Percentiles rank a stretch among this genome's conserved stretches.
Conservation (phyloP, 92 coral and sea anemone species). For the Paramuricea clavata region DNA sequence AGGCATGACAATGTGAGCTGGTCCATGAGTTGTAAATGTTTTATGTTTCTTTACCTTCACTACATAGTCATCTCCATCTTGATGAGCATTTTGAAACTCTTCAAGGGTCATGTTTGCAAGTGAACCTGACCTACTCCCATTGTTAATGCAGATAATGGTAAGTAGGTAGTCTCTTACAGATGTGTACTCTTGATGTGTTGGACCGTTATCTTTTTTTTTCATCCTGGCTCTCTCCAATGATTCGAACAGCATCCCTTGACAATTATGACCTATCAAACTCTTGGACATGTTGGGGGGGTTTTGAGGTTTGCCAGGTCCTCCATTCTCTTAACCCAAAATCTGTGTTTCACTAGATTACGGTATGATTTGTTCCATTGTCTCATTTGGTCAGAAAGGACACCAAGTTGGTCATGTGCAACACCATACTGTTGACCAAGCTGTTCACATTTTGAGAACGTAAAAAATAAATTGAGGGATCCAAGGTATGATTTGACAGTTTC, state of each 20-base stretch:
- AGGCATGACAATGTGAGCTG: constrained; percentile 30
- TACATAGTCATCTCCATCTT: constrained; percentile 30
- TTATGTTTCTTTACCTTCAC: constrained; percentile 20
- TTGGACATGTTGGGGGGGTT: too few relatives aligned
- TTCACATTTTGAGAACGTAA: not conserved
- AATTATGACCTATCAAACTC: too few relatives aligned
- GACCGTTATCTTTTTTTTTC: not conserved
- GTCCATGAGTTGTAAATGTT: constrained; percentile 42
- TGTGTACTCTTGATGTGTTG: constrained; percentile 1
- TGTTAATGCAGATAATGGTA: constrained; percentile 1
- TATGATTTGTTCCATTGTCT: not conserved
- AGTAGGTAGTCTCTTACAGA: constrained; percentile 26
- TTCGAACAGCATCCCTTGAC: too few relatives aligned
- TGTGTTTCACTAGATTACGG: not conserved
- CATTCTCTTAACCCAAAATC: too few relatives aligned
- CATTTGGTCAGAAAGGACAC: constrained; percentile 1
- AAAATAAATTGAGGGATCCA: not conserved
- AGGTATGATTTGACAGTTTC: not conserved
- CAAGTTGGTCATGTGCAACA: not conserved
- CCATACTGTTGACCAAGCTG: not conserved
- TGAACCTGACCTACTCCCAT: constrained; percentile 36
- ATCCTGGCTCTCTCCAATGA: not conserved
- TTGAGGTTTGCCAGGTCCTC: too few relatives aligned
- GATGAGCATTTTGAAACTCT: constrained; percentile 1
- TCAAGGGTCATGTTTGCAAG: constrained; percentile 29